These are phyloP conservation scores for Craniophora ligustri DNA, from an alignment of 2,888 invertebrate species.

Conservation along the genomic window DNA sequence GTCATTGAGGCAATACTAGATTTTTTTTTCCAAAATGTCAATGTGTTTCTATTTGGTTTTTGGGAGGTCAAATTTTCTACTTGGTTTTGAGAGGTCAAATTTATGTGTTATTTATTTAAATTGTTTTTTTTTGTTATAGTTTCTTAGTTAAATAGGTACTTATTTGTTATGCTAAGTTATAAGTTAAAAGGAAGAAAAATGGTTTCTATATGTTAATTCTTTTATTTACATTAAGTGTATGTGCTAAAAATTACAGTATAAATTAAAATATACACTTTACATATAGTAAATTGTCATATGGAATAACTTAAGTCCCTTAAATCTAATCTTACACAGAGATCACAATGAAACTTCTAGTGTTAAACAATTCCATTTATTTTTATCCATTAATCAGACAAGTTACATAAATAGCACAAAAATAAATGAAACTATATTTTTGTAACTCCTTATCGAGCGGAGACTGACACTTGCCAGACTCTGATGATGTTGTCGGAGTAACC, in stretches of 20 bases:
- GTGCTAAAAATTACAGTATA: constrained; percentile 48
- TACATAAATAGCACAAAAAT: constrained; percentile 78
- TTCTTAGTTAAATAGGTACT: too few species aligned
- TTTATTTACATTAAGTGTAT: constrained; percentile 77
- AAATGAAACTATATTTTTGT: constrained; percentile 79
- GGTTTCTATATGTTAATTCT: constrained; percentile 50
- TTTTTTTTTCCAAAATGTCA: too few species aligned
- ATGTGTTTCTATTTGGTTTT: too few species aligned
- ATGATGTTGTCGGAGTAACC: constrained; percentile 99
- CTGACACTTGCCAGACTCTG: constrained; percentile 99
- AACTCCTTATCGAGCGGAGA: constrained; percentile 91
- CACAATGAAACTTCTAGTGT: constrained; percentile 78
- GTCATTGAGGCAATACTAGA: too few species aligned
- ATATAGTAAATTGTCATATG: constrained; percentile 43
- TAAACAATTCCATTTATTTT: constrained; percentile 86
- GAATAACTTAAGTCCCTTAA: constrained; percentile 47
- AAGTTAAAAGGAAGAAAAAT: constrained; percentile 55
- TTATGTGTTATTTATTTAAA: too few species aligned
- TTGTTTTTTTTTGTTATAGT: too few species aligned
- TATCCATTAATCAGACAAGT: constrained; percentile 63
- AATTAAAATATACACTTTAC: constrained; percentile 53
- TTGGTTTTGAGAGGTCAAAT: too few species aligned
- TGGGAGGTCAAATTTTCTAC: too few species aligned
- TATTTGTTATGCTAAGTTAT: too few species aligned
- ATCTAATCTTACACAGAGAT: constrained; percentile 72